Evolutionary conservation across 2,888 invertebrate genomes (phyloP), one percentile per base, ranked within the genome.

Genomic region (Drosophila bunnanda): DNA sequence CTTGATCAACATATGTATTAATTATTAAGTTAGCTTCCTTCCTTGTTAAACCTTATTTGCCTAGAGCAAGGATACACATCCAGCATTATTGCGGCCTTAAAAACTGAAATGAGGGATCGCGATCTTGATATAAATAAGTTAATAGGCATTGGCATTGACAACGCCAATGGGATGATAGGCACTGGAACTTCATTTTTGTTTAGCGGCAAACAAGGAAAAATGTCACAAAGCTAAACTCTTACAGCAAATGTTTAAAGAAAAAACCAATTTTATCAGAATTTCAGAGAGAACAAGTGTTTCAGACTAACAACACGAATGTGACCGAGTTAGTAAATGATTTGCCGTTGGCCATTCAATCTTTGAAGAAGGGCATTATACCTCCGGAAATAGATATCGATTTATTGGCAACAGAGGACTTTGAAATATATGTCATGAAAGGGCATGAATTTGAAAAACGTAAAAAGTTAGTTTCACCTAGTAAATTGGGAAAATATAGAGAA

Each of bases 341-440:
- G 39, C 17, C 39, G 39, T 38, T 39, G 17, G 43, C 53, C 43
- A 66, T 71, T 10, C 50, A 53, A 38, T 61, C 50, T 5, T 36
- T 66, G 17, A 60, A 71, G 20, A 60, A 60, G n/a, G 34, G 30
- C 32, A 30, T 71, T 15, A 60, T 70, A 13, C 25, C 55, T 25
- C 32, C 43, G 5, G 67, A 50, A 32, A 22, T 38, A 53, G 50
- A 54, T 17, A 10, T 69, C 5, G 43, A 64, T 43, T 28, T 62
- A n/a, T 20, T 68, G 3, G 44, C 34, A 34, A 50, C 32, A 17
- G 55, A 67, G 3, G 52, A 65, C 12, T 36, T 67, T 50, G 55
- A 67, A 20, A 39, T 17, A 34, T 50, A 54, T 58, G 22, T 54
- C 12, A 20, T 55, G 41, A 13, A 48, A 30, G 69, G 55, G 13